Evolutionary conservation across 2,113 vertebrate species (phyloP).

Genomic region (Ammodytes dubius): DNA sequence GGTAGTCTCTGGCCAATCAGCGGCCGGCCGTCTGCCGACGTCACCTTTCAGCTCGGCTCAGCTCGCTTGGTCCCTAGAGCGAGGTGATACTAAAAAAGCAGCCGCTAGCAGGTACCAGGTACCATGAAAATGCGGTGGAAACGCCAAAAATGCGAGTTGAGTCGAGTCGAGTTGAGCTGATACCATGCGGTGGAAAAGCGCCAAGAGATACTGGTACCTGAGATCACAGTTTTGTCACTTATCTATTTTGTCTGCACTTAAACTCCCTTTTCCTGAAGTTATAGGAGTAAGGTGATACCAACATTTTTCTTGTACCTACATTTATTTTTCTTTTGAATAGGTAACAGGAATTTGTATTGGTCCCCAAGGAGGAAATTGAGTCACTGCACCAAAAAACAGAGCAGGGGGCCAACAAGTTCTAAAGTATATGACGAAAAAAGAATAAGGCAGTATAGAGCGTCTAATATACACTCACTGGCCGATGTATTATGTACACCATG

Average conservation of each 20-base stretch:
- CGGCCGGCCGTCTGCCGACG: no score
- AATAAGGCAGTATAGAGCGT: neutral
- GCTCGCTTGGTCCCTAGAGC: no score
- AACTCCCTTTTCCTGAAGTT: neutral
- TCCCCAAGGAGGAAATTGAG: slow-evolving; percentile 1
- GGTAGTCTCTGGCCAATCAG: no score
- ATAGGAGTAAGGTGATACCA: neutral
- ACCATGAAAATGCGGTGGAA: no score
- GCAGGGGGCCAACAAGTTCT: neutral
- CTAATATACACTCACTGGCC: no score
- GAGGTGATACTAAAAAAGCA: no score
- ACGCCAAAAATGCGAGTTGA: no score
- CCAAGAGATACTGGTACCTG: neutral
- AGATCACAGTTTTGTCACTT: neutral
- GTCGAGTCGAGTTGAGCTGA: no score
- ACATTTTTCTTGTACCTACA: neutral
- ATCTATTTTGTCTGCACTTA: slow-evolving; percentile 36
- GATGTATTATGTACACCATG: no score
- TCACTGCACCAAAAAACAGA: slow-evolving; percentile 10
- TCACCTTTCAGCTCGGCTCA: no score
- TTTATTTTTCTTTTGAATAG: neutral
- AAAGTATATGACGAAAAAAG: neutral
- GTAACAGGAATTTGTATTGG: neutral
- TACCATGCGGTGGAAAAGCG: no score
- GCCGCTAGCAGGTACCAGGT: no score